Percentiles rank a stretch among this genome's conserved stretches.
phyloP scores from a whole-genome alignment of 2,888 invertebrate species.

The Sicus ferrugineus region DNA sequence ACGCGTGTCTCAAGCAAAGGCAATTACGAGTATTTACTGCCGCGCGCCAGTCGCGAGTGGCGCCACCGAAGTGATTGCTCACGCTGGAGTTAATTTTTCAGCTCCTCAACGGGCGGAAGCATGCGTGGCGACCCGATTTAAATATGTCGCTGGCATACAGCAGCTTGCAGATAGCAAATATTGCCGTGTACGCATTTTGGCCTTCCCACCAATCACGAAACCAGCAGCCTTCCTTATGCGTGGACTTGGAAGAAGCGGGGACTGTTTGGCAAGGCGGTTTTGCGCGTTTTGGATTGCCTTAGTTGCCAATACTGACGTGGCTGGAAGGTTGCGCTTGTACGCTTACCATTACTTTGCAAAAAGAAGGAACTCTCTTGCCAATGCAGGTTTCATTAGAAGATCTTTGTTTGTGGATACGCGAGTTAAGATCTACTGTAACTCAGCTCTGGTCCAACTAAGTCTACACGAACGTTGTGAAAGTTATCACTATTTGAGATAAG shows the following conservation, averaged over 20 bases:
- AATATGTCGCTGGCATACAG: slow-evolving; percentile 51
- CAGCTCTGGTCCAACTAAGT: no score
- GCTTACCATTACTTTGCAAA: no score
- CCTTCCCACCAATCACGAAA: not conserved
- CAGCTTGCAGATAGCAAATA: slow-evolving; percentile 10
- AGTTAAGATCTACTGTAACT: no score
- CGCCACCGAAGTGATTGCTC: slow-evolving; percentile 56
- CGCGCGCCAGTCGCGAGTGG: slow-evolving; percentile 55
- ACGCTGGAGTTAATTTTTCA: slow-evolving; percentile 59
- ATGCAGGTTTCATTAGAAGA: no score
- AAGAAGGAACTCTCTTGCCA: no score
- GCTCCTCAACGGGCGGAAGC: slow-evolving; percentile 63
- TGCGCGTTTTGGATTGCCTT: no score
- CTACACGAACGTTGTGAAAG: no score
- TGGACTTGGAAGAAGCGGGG: not conserved
- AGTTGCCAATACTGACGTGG: no score
- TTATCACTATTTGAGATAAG: no score
- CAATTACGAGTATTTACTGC: slow-evolving; percentile 62
- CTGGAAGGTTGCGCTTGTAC: no score
- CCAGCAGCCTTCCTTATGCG: not conserved
- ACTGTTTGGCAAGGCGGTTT: not conserved
- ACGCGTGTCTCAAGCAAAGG: slow-evolving; percentile 41
- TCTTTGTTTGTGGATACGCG: no score
- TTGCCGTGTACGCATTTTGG: slow-evolving; percentile 14
- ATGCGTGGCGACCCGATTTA: slow-evolving; percentile 61